A percentile compares a stretch with the other conserved stretches of the same genome.
Conservation (phyloP, 2,888 invertebrate species). For the Lordiphosa andalusiaca region DNA sequence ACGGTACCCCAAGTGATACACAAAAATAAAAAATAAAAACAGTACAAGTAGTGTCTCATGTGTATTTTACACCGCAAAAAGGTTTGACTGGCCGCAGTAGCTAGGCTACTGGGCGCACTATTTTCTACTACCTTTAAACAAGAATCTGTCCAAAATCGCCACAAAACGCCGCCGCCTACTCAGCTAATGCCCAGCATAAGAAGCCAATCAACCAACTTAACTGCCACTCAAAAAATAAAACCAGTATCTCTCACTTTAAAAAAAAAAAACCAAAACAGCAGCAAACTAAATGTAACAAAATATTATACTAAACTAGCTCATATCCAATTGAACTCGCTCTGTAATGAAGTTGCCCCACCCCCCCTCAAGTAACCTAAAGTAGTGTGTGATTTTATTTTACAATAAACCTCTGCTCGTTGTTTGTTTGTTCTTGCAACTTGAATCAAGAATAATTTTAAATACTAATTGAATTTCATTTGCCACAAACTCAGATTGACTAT, state of each 20-base stretch:
- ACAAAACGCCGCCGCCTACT: slow-evolving; percentile 27
- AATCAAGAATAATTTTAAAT: slow-evolving; percentile 2
- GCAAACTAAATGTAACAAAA: slow-evolving; percentile 35
- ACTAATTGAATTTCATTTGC: slow-evolving; percentile 45
- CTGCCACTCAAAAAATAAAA: slow-evolving; percentile 51
- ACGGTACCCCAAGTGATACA: background rate
- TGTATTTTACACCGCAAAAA: slow-evolving; percentile 78
- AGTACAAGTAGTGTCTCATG: slow-evolving; percentile 21
- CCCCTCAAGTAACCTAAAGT: slow-evolving; percentile 6
- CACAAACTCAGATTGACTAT: slow-evolving; percentile 85
- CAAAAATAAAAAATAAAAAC: background rate
- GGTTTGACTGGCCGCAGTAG: slow-evolving; percentile 73
- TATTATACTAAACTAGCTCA: slow-evolving; percentile 55
- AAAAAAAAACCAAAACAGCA: slow-evolving; percentile 37
- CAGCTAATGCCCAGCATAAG: slow-evolving; percentile 29
- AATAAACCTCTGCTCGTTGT: slow-evolving; percentile 57
- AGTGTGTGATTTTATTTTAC: slow-evolving; percentile 29
- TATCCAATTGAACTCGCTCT: slow-evolving; percentile 79
- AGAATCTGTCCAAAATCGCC: slow-evolving; percentile 78
- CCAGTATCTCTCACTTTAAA: slow-evolving; percentile 61
- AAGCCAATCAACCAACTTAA: slow-evolving; percentile 58
- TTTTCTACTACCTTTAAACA: slow-evolving; percentile 79
- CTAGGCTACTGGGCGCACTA: slow-evolving; percentile 68
- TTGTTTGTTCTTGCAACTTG: slow-evolving; percentile 53
- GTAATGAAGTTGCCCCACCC: slow-evolving; percentile 33